These are phyloP conservation scores for Tetramorium parvispinum DNA, from an alignment of 1,140 invertebrate genomes.

Conservation along the genomic window DNA sequence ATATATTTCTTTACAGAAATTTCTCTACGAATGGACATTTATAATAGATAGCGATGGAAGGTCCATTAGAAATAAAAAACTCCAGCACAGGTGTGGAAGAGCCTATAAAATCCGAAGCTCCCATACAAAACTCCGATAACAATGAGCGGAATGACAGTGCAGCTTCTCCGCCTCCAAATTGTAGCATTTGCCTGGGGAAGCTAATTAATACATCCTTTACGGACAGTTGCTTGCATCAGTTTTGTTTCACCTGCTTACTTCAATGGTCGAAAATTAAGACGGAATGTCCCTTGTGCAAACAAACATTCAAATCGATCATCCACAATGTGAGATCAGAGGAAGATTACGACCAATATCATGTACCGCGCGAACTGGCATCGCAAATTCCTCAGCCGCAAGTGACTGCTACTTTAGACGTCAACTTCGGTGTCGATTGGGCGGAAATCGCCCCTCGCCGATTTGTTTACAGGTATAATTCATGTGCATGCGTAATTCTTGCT, in stretches of 20 bases:
- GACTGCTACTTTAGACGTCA: conserved; percentile 68
- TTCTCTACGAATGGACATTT: conserved; percentile 48
- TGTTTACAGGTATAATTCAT: conserved; percentile 74
- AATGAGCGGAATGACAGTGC: conserved; percentile 82
- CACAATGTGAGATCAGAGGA: conserved; percentile 95
- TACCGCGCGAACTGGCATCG: conserved; percentile 81
- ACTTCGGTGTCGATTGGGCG: conserved; percentile 69
- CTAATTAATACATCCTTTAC: conserved; percentile 96
- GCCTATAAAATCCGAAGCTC: conserved; percentile 78
- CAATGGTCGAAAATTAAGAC: conserved; percentile 98
- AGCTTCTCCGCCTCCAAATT: conserved; percentile 92
- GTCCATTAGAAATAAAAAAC: conserved; percentile 69
- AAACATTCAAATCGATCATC: conserved; percentile 95
- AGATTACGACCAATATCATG: conserved; percentile 95
- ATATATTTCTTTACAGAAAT: conserved; percentile 38
- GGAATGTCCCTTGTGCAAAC: conserved; percentile 97
- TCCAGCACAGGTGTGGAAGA: conserved; percentile 69
- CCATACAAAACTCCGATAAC: conserved; percentile 73
- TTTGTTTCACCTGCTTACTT: conserved; percentile 96
- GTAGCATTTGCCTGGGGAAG: conserved; percentile 95
- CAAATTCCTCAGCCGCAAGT: conserved; percentile 60
- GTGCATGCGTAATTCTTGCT: too few species aligned
- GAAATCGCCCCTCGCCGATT: conserved; percentile 65
- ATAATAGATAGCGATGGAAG: conserved; percentile 68
- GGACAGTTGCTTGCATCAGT: conserved; percentile 96